A percentile compares a stretch with the other conserved stretches of the same genome.
Evolutionary conservation across 2,113 vertebrate species (phyloP).

Genomic region (Myrmophylax atrothorax): DNA sequence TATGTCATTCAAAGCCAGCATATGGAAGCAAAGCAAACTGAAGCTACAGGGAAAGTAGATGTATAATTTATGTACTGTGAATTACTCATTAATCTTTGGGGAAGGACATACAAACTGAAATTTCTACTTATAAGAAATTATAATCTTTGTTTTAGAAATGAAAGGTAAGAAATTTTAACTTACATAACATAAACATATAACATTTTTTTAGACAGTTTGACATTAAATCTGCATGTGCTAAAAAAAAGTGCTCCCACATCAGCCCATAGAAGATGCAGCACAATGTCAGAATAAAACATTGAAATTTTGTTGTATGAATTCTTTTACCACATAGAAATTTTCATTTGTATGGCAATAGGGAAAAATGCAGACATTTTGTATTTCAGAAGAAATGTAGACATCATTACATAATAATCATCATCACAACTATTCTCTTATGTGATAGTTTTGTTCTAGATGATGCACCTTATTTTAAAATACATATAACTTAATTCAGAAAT

Average conservation of each 20-base stretch:
- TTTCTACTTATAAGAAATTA: neutral
- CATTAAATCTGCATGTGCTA: neutral
- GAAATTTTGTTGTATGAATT: neutral
- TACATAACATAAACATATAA: neutral
- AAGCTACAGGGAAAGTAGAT: neutral
- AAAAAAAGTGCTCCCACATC: neutral
- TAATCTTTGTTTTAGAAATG: neutral
- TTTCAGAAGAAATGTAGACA: neutral
- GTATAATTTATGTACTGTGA: neutral
- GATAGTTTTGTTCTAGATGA: neutral
- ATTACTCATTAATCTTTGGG: neutral
- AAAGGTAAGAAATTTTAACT: neutral
- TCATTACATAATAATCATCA: neutral
- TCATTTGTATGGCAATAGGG: neutral
- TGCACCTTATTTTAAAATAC: neutral
- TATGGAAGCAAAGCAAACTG: neutral
- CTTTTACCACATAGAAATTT: neutral
- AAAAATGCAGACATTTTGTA: neutral
- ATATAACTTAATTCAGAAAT: neutral
- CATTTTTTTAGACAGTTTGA: neutral
- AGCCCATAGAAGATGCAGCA: neutral
- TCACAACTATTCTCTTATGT: neutral
- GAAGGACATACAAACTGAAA: neutral
- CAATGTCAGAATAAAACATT: neutral
- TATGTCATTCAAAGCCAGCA: neutral